Evolutionary conservation across 2,888 invertebrate genomes (phyloP).

Genomic region (Octonoba sinensis): DNA sequence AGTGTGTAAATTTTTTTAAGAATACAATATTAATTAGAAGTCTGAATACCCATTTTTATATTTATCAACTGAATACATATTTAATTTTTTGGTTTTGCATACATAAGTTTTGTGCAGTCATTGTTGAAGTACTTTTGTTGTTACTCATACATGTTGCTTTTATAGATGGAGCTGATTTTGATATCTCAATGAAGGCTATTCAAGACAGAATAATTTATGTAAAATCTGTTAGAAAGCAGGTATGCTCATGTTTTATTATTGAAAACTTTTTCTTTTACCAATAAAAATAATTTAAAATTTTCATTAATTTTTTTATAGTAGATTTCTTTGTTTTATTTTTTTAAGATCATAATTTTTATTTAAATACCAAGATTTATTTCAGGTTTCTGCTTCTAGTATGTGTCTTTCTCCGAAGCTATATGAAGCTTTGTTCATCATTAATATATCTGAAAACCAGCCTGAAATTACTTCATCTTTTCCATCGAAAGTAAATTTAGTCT

Average conservation of each 20-base stretch:
- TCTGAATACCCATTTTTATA: no score
- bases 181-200: conserved; percentile 65
- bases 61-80: no score
- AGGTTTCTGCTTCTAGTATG: conserved; percentile 50
- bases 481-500: conserved; percentile 34
- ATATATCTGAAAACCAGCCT: conserved; percentile 40
- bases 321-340: not conserved
- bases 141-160: not conserved
- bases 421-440: conserved; percentile 50
- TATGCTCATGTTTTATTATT: not conserved
- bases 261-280: not conserved
- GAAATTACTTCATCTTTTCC: conserved; percentile 40
- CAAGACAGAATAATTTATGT: conserved; percentile 65
- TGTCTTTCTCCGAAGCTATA: conserved; percentile 56
- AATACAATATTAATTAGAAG: no score
- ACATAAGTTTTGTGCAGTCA: not conserved
- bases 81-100: not conserved
- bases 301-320: not conserved
- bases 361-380: not conserved
- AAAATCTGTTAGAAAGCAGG: conserved; percentile 61
- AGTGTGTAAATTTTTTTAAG: no score
- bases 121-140: not conserved
- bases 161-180: conserved; percentile 63
- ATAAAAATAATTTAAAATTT: not conserved
- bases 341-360: not conserved